Evolutionary conservation across 2,888 invertebrate genomes (phyloP), one percentile per base, ranked within the genome.

Genomic region (Drosophila meridiana): DNA sequence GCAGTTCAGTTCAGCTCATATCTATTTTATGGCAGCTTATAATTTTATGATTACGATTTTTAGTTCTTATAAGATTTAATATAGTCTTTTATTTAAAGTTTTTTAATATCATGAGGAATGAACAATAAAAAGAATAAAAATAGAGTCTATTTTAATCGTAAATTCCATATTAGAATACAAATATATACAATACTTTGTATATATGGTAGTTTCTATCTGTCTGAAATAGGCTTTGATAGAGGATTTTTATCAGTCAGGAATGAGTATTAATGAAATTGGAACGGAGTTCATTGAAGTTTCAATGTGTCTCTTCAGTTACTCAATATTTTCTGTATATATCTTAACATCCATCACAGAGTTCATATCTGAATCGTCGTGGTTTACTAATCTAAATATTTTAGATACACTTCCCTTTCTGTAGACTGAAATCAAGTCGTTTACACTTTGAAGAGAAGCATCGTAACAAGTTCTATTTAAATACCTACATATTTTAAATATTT

Each of bases 401-500:
- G 26, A 20, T 26, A 3, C 11, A 20, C 36, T 53, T 28, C 7
- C 28, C 47, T 53, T 26, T 7, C 2, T 7, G 13, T 42, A 7
- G 2, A 5, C 58, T n/a, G 9, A 32, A 26, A 14, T 9, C n/a
- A 42, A 48, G 48, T 36, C 38, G 13, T 43, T 26, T 26, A 14
- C 28, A n/a, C 45, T 58, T 36, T 36, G 5, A 45, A 11, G n/a
- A 36, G 38, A 34, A 11, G 11, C 32, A 14, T 9, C 5, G 38
- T 3, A 61, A 38, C 30, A 2, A 63, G 45, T 7, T 61, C 36
- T 42, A 45, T 32, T 58, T 43, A 62, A 75, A 71, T 77, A n/a
- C 9, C 36, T 30, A 48, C 53, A 56, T 67, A 59, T 43, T 43
- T 60, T 47, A 73, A 73, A 78, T 69, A 79, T 64, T 78, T 79